Percentiles rank a stretch among this genome's conserved stretches.
These are phyloP conservation scores for Nymphalis urticae DNA, from an alignment of 2,888 invertebrate species.

Conservation along the genomic window DNA sequence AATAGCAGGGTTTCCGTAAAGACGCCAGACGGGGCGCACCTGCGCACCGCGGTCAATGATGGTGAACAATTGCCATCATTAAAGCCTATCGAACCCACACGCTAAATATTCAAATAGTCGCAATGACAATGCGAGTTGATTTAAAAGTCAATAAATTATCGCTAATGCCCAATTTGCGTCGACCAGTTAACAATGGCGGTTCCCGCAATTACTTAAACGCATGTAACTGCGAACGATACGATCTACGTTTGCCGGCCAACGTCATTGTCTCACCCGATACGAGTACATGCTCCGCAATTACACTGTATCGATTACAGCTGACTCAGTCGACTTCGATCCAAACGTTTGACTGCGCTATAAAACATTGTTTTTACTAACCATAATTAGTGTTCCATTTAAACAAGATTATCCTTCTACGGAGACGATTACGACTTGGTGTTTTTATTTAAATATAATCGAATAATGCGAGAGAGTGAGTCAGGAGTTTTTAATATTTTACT, in stretches of 20 bases:
- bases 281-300: constrained; percentile 72
- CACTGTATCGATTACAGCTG: constrained; percentile 75
- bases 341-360: constrained; percentile 72
- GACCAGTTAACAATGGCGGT: constrained; percentile 77
- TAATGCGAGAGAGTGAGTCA: constrained; percentile 37
- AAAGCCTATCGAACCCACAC: constrained; percentile 70
- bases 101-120: constrained; percentile 76
- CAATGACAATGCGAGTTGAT: constrained; percentile 75
- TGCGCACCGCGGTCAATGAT: constrained; percentile 73
- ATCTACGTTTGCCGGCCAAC: constrained; percentile 64
- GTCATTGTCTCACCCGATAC: constrained; percentile 74
- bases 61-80: constrained; percentile 79
- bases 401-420: constrained; percentile 47
- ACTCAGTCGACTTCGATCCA: constrained; percentile 67
- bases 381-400: constrained; percentile 68
- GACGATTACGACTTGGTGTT: constrained; percentile 15
- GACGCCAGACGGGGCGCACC: constrained; percentile 56
- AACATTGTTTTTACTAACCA: constrained; percentile 69
- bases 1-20: constrained; percentile 14
- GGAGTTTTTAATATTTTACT: constrained; percentile 56
- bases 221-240: constrained; percentile 77
- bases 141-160: constrained; percentile 79
- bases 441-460: constrained; percentile 40
- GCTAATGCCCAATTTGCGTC: constrained; percentile 81
- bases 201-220: constrained; percentile 82